Evolutionary conservation across 2,113 vertebrate genomes (phyloP), one percentile per base, ranked within the genome.

Genomic region (Theristicus caerulescens): DNA sequence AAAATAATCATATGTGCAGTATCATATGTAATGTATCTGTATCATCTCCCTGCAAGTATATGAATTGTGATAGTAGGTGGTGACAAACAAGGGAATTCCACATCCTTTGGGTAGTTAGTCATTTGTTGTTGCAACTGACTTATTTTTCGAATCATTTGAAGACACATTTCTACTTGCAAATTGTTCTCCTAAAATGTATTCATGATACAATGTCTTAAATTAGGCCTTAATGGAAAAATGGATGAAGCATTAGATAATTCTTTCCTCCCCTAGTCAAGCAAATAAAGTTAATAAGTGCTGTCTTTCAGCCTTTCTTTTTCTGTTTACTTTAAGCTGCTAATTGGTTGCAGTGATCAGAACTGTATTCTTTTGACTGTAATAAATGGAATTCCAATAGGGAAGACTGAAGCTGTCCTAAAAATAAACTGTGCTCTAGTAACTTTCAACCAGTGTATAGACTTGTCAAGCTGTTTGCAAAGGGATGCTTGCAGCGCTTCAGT

Each of bases 181-280:
- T 85, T 76, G 34, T 94, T 94, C 58, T 92, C 51, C 72, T 88
- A 89, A 94, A 93, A 92, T 87, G 58, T 92, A 57, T 94, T 87
- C 54, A 85, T 85, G 42, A 96, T 51, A 86, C 86, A 92, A 51
- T 87, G 81, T 62, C 77, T 93, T 93, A 93, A 95, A 94, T 94
- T 96, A 95, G 73, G 26, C 34, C 57, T 88, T 96, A 87, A 83
- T 91, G 80, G 91, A 95, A 97, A 97, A 93, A 96, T 93, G 55
- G 67, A 79, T 93, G 79, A 82, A 94, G 52, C 16, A 65, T 94
- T 92, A 95, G 93, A 80, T 86, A 96, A 97, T 96, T 96, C 46
- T 96, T 97, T 95, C 93, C 83, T 96, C 22, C 58, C 22, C 59
- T 58, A 92, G 42, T 47, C 49, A 71, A 61, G 49, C 22, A 95